These are phyloP conservation scores for Bos indicus DNA, from an alignment of 2,113 vertebrate genomes.

Conservation along the genomic window DNA sequence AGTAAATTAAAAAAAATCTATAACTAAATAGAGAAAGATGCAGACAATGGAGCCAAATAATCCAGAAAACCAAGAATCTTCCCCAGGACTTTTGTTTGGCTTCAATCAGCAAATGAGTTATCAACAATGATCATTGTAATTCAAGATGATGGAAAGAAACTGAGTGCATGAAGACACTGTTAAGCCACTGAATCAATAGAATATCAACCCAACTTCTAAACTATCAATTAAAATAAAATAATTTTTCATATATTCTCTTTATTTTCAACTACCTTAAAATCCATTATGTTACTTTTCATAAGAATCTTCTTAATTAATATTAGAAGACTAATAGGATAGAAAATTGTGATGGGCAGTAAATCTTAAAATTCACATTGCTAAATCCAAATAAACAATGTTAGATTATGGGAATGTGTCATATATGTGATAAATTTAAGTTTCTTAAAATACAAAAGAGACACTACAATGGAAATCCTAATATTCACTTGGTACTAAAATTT, in stretches of 20 bases:
- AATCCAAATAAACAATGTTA: neutral
- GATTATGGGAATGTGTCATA: neutral
- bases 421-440: neutral
- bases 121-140: neutral
- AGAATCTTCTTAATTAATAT: neutral
- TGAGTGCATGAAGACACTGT: neutral
- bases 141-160: neutral
- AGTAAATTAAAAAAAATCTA: neutral
- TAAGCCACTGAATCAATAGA: neutral
- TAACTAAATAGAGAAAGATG: neutral
- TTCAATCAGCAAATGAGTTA: neutral
- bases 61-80: neutral
- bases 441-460: neutral
- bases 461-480: neutral
- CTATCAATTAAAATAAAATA: neutral
- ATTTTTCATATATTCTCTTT: neutral
- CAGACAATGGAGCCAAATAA: neutral
- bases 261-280: neutral
- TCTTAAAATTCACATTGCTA: neutral
- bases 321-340: neutral
- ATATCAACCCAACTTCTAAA: neutral
- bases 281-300: neutral
- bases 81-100: neutral
- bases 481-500: neutral
- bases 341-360: neutral